Base-by-base conservation (phyloP, 1,140 invertebrate species). In the Papilio xuthus region DNA sequence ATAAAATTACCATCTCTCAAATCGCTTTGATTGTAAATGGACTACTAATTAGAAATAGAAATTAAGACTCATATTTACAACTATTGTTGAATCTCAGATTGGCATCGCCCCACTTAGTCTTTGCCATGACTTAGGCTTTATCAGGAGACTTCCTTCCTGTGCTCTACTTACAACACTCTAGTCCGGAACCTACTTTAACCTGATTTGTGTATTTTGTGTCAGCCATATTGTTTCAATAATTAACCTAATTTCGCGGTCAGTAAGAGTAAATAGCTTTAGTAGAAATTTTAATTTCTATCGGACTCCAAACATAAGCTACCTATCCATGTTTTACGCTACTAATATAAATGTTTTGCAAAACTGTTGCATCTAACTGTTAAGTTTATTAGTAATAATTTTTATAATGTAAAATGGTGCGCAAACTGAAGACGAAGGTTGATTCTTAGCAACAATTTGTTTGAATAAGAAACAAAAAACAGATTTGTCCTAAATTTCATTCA, bases 1-100 rank as follows among this genome's bases (percentile, higher is more conserved):
- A 32, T 3, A 6, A 32, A 32, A 32, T 2, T 32, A 32, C 32
- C 32, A 3, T 2, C 32, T 32, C 32, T 32, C 32, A 32, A 6
- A 32, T 6, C 2, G 32, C 2, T 32, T 32, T 2, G 6, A 3
- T 3, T 32, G 32, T 32, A 32, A 32, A 32, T 2, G 32, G 6
- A 32, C 32, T 32, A 32, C 42, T 44, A 44, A 44, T 10, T 44
- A 1, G 42, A 44, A 18, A 53, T 53, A 53, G 4, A 6, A 18
- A 18, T 15, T 1, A 6, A 8, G 2, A 4, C 9, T 44, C 1
- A 8, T 44, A 4, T 44, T 6, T 2, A 10, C 42, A 13, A 44
- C 3, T 42, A 23, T 15, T 37, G 76, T 44, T 18, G 41, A 50
- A 47, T 77, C 67, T 70, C 20, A 70, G 13, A 32, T 70, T 78